Conservation (phyloP, 2,113 vertebrate species). For the Ailurus styani region DNA sequence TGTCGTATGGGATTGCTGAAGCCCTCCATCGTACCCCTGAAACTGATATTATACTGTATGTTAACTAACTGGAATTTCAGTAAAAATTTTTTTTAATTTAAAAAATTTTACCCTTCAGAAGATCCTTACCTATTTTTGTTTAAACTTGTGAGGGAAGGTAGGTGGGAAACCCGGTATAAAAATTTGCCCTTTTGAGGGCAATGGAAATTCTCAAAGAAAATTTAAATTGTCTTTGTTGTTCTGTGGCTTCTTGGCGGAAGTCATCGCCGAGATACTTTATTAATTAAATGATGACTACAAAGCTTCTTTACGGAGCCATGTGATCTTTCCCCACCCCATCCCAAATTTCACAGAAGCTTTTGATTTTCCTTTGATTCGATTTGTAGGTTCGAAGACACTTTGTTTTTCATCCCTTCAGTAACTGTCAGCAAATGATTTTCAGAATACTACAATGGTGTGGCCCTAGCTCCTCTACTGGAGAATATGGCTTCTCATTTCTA, state of each 20-base stretch:
- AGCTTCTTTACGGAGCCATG: neutral
- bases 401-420: neutral
- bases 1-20: neutral
- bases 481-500: neutral
- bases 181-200: neutral
- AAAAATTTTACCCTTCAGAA: neutral
- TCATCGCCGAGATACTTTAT: neutral
- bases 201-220: neutral
- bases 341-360: neutral
- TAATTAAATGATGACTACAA: neutral
- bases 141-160: neutral
- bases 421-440: neutral
- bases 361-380: neutral
- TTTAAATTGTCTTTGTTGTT: neutral
- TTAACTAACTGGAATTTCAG: neutral
- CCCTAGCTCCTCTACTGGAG: neutral
- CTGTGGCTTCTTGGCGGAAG: neutral
- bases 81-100: neutral
- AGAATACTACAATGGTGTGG: rapidly evolving
- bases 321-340: neutral
- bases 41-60: neutral
- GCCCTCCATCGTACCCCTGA: neutral
- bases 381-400: neutral
- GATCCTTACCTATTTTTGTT: neutral
- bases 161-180: neutral